Percentiles rank a stretch among this genome's conserved stretches.
Conservation (phyloP, 1,140 invertebrate species). For the Spodoptera litura region DNA sequence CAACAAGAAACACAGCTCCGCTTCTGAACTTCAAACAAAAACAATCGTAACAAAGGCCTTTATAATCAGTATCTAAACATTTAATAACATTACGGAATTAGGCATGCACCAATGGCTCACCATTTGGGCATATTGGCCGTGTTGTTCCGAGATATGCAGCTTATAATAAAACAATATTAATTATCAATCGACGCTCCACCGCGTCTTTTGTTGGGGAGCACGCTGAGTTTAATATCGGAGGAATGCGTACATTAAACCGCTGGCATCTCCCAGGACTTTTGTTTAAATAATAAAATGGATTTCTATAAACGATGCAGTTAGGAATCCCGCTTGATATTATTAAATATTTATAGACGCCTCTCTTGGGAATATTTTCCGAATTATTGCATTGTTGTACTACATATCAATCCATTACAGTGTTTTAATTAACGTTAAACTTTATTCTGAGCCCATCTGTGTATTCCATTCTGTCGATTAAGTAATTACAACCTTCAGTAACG, state of each 20-base stretch:
- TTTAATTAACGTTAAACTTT: background rate
- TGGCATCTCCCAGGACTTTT: constrained; percentile 75
- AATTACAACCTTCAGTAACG: background rate
- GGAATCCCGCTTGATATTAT: constrained; percentile 63
- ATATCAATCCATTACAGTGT: constrained; percentile 9
- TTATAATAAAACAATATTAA: constrained; percentile 85
- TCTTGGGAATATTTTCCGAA: constrained; percentile 56
- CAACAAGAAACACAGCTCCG: background rate
- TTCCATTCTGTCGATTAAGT: background rate
- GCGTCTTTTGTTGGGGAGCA: constrained; percentile 72
- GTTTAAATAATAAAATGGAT: constrained; percentile 83
- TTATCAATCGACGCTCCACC: constrained; percentile 80
- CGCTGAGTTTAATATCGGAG: constrained; percentile 72
- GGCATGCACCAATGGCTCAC: constrained; percentile 69
- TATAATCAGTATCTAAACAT: constrained; percentile 71
- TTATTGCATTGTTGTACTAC: constrained; percentile 35
- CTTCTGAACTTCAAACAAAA: constrained; percentile 9
- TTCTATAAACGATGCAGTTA: constrained; percentile 70
- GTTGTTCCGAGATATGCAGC: constrained; percentile 75
- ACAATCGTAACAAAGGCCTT: constrained; percentile 23
- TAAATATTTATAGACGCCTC: constrained; percentile 59
- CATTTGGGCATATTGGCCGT: constrained; percentile 59
- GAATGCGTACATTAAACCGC: constrained; percentile 79
- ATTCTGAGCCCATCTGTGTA: background rate
- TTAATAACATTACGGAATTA: constrained; percentile 76